Evolutionary conservation across 2,113 vertebrate genomes (phyloP).

Genomic region (pig (Sus scrofa)): T2T-Sscrofa CM000821.6:44311501-44312000

Average conservation of each 20-base stretch:
- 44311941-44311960: too few species aligned
- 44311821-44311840: too few species aligned
- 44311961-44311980: too few species aligned
- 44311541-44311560: slow-evolving; percentile 37
- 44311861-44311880: too few species aligned
- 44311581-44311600: neutral
- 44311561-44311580: neutral
- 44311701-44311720: neutral
- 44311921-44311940: too few species aligned
- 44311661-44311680: neutral
- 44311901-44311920: too few species aligned
- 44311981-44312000: too few species aligned
- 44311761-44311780: too few species aligned
- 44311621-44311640: neutral
- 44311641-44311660: slow-evolving; percentile 43
- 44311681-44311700: neutral
- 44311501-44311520: slow-evolving; percentile 43
- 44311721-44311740: slow-evolving; percentile 41
- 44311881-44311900: too few species aligned
- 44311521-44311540: slow-evolving; percentile 9
- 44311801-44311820: too few species aligned
- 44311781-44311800: too few species aligned
- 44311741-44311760: neutral
- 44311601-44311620: neutral
- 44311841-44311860: too few species aligned